Evolutionary conservation across 2,113 vertebrate species (phyloP).

Genomic region (Choloepus hoffmanni): DNA sequence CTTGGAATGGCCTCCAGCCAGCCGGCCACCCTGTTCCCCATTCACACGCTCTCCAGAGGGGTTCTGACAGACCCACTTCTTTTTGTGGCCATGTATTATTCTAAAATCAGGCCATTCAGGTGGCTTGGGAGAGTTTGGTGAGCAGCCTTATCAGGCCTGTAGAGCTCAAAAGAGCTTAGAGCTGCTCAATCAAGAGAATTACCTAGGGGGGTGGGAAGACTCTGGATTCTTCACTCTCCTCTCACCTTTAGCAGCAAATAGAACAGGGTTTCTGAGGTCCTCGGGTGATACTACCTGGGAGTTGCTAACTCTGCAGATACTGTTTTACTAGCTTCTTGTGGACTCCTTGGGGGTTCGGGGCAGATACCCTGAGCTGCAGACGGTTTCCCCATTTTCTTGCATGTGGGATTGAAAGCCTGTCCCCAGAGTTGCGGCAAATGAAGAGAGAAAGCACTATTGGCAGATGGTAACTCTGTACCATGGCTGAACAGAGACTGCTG

Average conservation of each 20-base stretch:
- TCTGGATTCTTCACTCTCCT: background rate
- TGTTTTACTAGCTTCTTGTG: too few relatives aligned
- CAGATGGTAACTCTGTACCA: background rate
- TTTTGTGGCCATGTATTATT: constrained; percentile 78
- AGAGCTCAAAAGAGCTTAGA: constrained; percentile 49
- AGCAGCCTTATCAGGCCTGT: constrained; percentile 55
- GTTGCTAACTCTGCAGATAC: background rate
- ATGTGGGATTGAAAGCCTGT: background rate
- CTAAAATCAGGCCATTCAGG: constrained; percentile 74
- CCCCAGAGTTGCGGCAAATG: background rate
- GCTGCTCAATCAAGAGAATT: constrained; percentile 53
- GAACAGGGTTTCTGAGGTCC: background rate
- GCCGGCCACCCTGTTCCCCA: constrained; percentile 47
- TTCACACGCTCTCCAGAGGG: constrained; percentile 76
- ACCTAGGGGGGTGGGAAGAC: background rate
- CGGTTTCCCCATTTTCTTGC: background rate
- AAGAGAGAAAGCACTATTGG: background rate
- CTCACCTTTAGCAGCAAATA: background rate
- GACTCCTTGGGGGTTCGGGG: background rate
- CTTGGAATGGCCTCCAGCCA: constrained; percentile 80
- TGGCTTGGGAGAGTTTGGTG: constrained; percentile 57
- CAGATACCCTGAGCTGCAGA: background rate
- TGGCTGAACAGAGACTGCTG: fast-evolving
- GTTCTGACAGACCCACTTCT: constrained; percentile 76
- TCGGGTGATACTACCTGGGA: background rate